Percentiles rank a stretch among this genome's conserved stretches.
Evolutionary conservation across 2,888 invertebrate genomes (phyloP).

Genomic region (Spodoptera exigua): DNA sequence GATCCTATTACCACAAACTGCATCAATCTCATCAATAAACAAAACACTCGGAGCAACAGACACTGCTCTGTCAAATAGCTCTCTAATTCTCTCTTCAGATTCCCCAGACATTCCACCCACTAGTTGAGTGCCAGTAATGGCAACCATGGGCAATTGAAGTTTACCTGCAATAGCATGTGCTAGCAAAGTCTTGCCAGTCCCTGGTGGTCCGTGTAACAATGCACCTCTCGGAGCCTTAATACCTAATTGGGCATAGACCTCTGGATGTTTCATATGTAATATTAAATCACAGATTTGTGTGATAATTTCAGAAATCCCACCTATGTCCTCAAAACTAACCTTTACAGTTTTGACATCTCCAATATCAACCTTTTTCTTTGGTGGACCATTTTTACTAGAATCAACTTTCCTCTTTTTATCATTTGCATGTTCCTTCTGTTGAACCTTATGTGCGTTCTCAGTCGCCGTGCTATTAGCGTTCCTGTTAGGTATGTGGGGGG

Average conservation of each 20-base stretch:
- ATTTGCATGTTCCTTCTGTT: slow-evolving; percentile 69
- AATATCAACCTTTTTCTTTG: slow-evolving; percentile 78
- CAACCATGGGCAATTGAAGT: slow-evolving; percentile 94
- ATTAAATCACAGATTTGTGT: slow-evolving; percentile 92
- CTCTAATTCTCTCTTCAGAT: slow-evolving; percentile 97
- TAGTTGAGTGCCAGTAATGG: slow-evolving; percentile 97
- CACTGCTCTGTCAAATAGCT: slow-evolving; percentile 96
- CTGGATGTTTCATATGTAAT: slow-evolving; percentile 96
- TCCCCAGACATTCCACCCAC: slow-evolving; percentile 98
- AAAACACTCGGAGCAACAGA: slow-evolving; percentile 94
- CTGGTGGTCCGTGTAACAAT: slow-evolving; percentile 98
- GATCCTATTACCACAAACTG: slow-evolving; percentile 97
- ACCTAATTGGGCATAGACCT: slow-evolving; percentile 95
- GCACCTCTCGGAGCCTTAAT: slow-evolving; percentile 97
- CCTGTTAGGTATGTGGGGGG: slow-evolving; percentile 80
- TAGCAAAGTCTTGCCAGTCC: slow-evolving; percentile 96
- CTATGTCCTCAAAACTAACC: slow-evolving; percentile 93
- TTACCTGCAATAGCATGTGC: slow-evolving; percentile 96
- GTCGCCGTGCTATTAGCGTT: slow-evolving; percentile 69
- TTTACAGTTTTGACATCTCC: slow-evolving; percentile 78
- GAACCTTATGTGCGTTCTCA: slow-evolving; percentile 68
- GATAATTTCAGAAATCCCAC: slow-evolving; percentile 93
- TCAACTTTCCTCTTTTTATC: slow-evolving; percentile 83
- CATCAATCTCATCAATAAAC: slow-evolving; percentile 99
- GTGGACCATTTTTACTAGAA: slow-evolving; percentile 64